These are phyloP conservation scores for cat (Felis catus) DNA, from an alignment of 2,113 vertebrate genomes.

Conservation along the genomic window DNA sequence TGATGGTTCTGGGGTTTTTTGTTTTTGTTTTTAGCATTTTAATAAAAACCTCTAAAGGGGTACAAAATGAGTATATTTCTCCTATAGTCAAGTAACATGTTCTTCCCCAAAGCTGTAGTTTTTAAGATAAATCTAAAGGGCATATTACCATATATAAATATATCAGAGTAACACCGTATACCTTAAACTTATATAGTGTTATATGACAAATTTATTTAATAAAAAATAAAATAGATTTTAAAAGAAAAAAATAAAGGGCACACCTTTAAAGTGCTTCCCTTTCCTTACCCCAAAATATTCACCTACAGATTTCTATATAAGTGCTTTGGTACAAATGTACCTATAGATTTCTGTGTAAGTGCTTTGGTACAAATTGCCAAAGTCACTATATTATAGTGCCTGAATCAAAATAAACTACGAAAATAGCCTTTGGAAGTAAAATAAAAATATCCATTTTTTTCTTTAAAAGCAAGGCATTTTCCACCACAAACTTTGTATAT, in stretches of 20 bases:
- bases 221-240: neutral
- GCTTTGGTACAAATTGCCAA: neutral
- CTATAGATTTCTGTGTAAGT: constrained; percentile 37
- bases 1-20: neutral
- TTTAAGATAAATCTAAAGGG: constrained; percentile 24
- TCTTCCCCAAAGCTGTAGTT: neutral
- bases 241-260: neutral
- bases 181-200: neutral
- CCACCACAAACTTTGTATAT: neutral
- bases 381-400: neutral
- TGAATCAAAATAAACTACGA: constrained; percentile 30
- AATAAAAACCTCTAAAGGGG: neutral
- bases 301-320: constrained; percentile 27
- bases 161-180: neutral
- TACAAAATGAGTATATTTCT: neutral
- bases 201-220: neutral
- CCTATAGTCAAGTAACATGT: neutral
- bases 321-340: neutral
- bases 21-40: neutral
- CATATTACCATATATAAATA: neutral
- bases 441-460: neutral
- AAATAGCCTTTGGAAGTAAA: constrained; percentile 49
- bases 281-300: neutral
- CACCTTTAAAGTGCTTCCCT: neutral
- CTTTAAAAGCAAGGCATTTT: constrained; percentile 11